phyloP scores from a whole-genome alignment of 2,888 invertebrate species.

The Apamea epomidion region DNA sequence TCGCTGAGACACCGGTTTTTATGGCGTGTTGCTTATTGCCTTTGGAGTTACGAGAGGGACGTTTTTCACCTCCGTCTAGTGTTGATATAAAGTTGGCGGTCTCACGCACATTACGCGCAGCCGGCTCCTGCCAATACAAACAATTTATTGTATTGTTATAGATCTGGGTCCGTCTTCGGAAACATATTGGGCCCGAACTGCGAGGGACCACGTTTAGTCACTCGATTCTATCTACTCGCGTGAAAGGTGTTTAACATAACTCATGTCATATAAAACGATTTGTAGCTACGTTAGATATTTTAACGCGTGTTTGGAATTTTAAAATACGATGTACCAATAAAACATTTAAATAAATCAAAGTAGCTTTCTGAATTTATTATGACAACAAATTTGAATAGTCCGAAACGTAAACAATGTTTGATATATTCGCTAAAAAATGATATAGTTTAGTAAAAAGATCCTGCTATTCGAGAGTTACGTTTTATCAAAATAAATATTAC shows the following conservation, averaged over 20 bases:
- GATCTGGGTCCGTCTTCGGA: conserved; percentile 78
- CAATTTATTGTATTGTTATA: conserved; percentile 87
- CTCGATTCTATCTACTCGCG: conserved; percentile 55
- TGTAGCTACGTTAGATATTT: conserved; percentile 39
- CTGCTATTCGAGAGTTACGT: neutral
- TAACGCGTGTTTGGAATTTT: conserved; percentile 39
- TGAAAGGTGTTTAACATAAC: conserved; percentile 57
- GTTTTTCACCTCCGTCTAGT: conserved; percentile 80
- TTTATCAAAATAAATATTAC: conserved; percentile 14
- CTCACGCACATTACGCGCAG: conserved; percentile 84
- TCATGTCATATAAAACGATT: conserved; percentile 56
- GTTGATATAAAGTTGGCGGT: conserved; percentile 81
- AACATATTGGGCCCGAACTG: conserved; percentile 78
- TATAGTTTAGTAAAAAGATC: conserved; percentile 8
- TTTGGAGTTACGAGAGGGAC: conserved; percentile 76
- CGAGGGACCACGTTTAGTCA: conserved; percentile 70
- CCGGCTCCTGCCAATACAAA: conserved; percentile 81
- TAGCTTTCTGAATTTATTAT: conserved; percentile 53
- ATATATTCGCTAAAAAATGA: conserved; percentile 30
- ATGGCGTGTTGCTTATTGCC: conserved; percentile 79
- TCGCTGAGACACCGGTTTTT: conserved; percentile 74
- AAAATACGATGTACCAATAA: conserved; percentile 36
- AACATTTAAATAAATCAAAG: conserved; percentile 38
- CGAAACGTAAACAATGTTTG: conserved; percentile 26
- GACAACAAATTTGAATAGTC: conserved; percentile 17